Conservation (phyloP, 1,140 invertebrate species). For the Dendrolimus kikuchii region DNA sequence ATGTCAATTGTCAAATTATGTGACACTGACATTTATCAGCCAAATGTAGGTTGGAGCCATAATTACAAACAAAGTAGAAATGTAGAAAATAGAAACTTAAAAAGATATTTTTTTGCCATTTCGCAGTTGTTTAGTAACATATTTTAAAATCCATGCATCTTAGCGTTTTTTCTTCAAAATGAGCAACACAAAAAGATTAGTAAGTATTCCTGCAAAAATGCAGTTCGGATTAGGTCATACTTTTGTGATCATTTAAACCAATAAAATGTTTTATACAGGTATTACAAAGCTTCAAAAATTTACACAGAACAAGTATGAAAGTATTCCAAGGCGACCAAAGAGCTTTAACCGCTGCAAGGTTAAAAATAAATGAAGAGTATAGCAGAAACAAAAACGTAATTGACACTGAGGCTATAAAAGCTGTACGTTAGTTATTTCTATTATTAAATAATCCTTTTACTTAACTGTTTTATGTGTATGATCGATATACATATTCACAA, state of each 20-base stretch:
- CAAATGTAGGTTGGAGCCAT: too few species aligned
- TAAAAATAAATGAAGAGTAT: slow-evolving; percentile 79
- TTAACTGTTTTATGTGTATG: background rate
- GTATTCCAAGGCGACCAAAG: slow-evolving; percentile 76
- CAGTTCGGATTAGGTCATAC: background rate
- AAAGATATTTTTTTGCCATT: too few species aligned
- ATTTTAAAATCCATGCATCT: background rate
- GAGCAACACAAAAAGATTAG: slow-evolving; percentile 6
- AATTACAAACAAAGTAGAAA: too few species aligned
- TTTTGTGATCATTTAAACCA: background rate
- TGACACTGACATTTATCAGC: too few species aligned
- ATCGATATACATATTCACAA: background rate
- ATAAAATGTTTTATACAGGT: slow-evolving; percentile 64
- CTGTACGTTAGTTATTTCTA: slow-evolving; percentile 54
- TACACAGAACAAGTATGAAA: slow-evolving; percentile 75
- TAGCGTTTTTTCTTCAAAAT: slow-evolving; percentile 1
- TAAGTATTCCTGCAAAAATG: slow-evolving; percentile 5
- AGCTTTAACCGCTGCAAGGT: slow-evolving; percentile 73
- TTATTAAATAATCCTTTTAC: too few species aligned
- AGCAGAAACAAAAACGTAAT: slow-evolving; percentile 74
- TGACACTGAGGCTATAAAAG: slow-evolving; percentile 69
- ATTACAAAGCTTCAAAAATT: slow-evolving; percentile 75
- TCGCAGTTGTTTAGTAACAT: too few species aligned
- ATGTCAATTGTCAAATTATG: too few species aligned
- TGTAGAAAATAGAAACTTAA: too few species aligned